Percentiles rank a stretch among this genome's conserved stretches.
These are phyloP conservation scores for Dolichoris vasculosae DNA, from an alignment of 1,140 invertebrate species.

Conservation along the genomic window DNA sequence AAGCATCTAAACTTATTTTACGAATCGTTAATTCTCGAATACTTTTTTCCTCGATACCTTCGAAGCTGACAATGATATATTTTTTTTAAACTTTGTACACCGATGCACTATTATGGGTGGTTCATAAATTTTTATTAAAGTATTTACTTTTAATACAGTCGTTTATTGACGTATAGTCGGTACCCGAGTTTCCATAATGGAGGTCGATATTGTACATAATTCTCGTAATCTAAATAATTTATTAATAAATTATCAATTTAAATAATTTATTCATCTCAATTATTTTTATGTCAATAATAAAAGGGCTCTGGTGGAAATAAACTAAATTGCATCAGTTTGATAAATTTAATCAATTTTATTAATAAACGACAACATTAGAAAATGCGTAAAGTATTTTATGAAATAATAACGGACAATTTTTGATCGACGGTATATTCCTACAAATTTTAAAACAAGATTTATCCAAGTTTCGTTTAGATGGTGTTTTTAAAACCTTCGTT, in stretches of 20 bases:
- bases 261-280: neutral
- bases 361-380: too few relatives aligned
- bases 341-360: neutral
- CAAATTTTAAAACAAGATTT: too few relatives aligned
- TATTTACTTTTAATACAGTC: constrained; percentile 5
- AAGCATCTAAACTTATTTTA: neutral
- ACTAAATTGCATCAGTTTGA: too few relatives aligned
- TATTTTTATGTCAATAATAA: neutral
- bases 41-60: too few relatives aligned
- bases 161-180: neutral
- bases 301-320: neutral
- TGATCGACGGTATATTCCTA: too few relatives aligned
- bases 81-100: neutral
- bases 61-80: neutral
- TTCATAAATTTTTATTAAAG: neutral
- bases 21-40: too few relatives aligned
- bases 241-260: neutral
- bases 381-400: too few relatives aligned
- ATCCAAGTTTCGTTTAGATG: neutral
- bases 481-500: neutral
- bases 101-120: neutral
- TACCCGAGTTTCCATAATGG: neutral
- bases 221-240: neutral
- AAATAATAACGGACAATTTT: too few relatives aligned
- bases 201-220: neutral